Base-by-base conservation (phyloP, 2,888 invertebrate genomes). In the Lottia scabra region DNA sequence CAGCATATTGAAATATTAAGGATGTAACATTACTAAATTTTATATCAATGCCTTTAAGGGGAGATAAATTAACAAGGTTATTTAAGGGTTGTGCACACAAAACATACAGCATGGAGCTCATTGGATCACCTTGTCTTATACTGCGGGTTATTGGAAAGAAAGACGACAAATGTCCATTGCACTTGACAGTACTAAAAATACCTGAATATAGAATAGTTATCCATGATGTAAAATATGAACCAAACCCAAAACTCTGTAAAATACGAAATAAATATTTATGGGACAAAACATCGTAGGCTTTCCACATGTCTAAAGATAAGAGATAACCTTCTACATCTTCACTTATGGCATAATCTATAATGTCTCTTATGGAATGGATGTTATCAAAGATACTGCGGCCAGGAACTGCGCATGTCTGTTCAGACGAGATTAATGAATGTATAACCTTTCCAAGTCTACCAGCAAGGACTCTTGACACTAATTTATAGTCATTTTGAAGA, bases 201-300 rank as follows among this genome's bases (percentile, higher is more conserved):
- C 16, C 48, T 27, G 67, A 27, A 48, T 67, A 67, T 56, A 67
- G 12, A 23, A 67, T 67, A 19, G 5, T 48, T 48, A 67, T 27
- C 67, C 67, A 67, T 56, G 46, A 30, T 15, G 46, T 67, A 48
- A 67, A 67, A 46, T 46, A 26, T 27, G 45, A 23, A 27, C 67
- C 67, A 67, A 67, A 67, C n/a, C 48, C 48, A 45, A 27, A 48
- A 48, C 46, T 48, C 48, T 48, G n/a, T 46, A 67, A 46, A 27
- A 67, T 30, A 27, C 19, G 65, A 72, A 75, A 77, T 44, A 82
- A 27, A 72, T 73, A 81, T 13, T 73, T 67, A 65, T 78, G 76
- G 27, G 70, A 75, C 13, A 80, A 80, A 48, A 79, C 65, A 68
- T 81, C 79, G 45, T 80, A 81, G 0, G 79, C 80, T 45, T 81